These are phyloP conservation scores for Stenotaenia linearis DNA, from an alignment of 2,888 invertebrate genomes.

Conservation along the genomic window DNA sequence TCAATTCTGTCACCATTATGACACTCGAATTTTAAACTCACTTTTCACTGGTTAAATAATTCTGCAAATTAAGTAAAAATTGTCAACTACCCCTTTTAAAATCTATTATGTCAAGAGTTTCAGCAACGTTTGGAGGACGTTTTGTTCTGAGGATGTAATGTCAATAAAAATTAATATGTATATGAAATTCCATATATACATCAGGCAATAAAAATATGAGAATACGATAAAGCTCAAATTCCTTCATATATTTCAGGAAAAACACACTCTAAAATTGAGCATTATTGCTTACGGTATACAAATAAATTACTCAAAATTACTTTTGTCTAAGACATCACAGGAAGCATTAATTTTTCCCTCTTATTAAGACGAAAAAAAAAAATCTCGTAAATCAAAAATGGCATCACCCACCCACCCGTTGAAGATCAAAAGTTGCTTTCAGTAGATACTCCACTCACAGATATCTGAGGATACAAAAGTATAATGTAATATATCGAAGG, in stretches of 20 bases:
- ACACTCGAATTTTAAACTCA: no score
- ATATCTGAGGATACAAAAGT: not conserved
- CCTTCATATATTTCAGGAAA: not conserved
- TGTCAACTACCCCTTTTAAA: no score
- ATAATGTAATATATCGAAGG: not conserved
- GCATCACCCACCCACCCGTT: not conserved
- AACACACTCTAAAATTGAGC: not conserved
- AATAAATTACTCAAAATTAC: not conserved
- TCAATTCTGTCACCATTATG: no score
- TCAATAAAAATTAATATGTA: no score
- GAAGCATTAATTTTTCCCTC: not conserved
- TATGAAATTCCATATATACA: no score
- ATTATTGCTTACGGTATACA: not conserved
- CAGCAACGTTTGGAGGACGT: no score
- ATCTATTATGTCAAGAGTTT: no score
- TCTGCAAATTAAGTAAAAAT: no score
- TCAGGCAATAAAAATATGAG: no score
- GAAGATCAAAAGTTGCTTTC: constrained; percentile 1
- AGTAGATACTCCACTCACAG: constrained; percentile 8
- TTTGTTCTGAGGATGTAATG: no score
- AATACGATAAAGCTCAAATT: no score
- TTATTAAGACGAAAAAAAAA: not conserved
- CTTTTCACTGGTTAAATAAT: no score
- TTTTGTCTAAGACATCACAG: not conserved
- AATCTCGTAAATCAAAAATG: not conserved